Evolutionary conservation across 2,888 invertebrate species (phyloP).

Genomic region (Agrotis segetum): DNA sequence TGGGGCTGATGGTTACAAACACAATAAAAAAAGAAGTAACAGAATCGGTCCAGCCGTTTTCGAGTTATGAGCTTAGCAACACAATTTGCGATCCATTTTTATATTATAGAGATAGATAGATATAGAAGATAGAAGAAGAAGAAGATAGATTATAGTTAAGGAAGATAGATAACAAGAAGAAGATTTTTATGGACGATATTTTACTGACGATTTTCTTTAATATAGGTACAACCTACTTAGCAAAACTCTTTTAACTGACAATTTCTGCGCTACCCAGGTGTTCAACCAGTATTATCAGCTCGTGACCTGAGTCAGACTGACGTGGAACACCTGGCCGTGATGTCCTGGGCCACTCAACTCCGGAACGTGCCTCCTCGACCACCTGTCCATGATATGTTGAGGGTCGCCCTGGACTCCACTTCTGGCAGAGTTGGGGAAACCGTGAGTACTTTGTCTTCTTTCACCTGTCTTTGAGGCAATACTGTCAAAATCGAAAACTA

Average conservation of each 20-base stretch:
- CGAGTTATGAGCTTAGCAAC: too few relatives aligned
- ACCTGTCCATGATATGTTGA: constrained; percentile 95
- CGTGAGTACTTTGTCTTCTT: constrained; percentile 87
- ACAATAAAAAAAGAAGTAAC: too few relatives aligned
- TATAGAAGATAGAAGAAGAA: too few relatives aligned
- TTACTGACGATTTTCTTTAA: neutral
- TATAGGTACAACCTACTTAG: neutral
- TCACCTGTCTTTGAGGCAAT: too few relatives aligned
- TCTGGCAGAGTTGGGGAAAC: constrained; percentile 96
- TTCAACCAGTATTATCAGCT: constrained; percentile 97
- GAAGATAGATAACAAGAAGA: too few relatives aligned
- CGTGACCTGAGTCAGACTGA: constrained; percentile 98
- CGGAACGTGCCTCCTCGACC: constrained; percentile 97
- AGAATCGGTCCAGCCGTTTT: too few relatives aligned
- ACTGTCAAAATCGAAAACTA: too few relatives aligned
- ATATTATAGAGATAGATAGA: too few relatives aligned
- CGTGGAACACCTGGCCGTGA: constrained; percentile 98
- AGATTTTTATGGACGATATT: too few relatives aligned
- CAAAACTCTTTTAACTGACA: neutral
- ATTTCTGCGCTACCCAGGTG: constrained; percentile 86
- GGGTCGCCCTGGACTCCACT: constrained; percentile 95
- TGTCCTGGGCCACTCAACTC: constrained; percentile 98
- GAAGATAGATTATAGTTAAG: too few relatives aligned
- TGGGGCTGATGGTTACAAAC: too few relatives aligned
- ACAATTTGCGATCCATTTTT: too few relatives aligned